Conservation (phyloP, 2,888 invertebrate species). For the Drosophila ezoana region DNA sequence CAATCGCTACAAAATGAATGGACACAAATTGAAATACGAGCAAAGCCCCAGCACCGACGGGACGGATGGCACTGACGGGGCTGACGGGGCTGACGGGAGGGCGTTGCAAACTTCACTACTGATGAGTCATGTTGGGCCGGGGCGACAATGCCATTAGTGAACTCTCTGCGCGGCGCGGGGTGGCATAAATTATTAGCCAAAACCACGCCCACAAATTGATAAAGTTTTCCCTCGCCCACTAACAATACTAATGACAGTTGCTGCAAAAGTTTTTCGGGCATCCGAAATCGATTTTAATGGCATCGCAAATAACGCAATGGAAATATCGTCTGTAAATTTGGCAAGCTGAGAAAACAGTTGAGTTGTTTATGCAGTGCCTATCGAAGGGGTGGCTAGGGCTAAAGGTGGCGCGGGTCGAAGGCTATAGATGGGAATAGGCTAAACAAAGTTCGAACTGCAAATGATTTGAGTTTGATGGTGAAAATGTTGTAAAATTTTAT, state of each 20-base stretch:
- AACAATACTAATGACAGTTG: constrained; percentile 80
- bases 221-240: constrained; percentile 64
- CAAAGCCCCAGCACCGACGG: constrained; percentile 29
- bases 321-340: constrained; percentile 69
- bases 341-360: constrained; percentile 50
- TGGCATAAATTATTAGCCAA: constrained; percentile 72
- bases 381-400: not conserved
- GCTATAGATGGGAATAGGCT: not conserved
- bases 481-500: constrained; percentile 72
- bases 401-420: not conserved
- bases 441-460: constrained; percentile 53
- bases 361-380: constrained; percentile 61
- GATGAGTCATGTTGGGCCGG: constrained; percentile 51
- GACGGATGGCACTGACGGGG: too few species aligned
- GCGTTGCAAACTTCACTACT: constrained; percentile 41
- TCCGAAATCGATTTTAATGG: constrained; percentile 78
- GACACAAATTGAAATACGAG: constrained; percentile 46
- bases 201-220: constrained; percentile 79
- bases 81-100: not conserved
- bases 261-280: constrained; percentile 59
- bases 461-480: constrained; percentile 59
- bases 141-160: constrained; percentile 47
- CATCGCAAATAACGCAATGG: constrained; percentile 73
- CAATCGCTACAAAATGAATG: constrained; percentile 60
- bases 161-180: constrained; percentile 1